A percentile compares a stretch with the other conserved stretches of the same genome.
phyloP scores from a whole-genome alignment of 2,113 vertebrate genomes.

The Mystacornis crossleyi region DNA sequence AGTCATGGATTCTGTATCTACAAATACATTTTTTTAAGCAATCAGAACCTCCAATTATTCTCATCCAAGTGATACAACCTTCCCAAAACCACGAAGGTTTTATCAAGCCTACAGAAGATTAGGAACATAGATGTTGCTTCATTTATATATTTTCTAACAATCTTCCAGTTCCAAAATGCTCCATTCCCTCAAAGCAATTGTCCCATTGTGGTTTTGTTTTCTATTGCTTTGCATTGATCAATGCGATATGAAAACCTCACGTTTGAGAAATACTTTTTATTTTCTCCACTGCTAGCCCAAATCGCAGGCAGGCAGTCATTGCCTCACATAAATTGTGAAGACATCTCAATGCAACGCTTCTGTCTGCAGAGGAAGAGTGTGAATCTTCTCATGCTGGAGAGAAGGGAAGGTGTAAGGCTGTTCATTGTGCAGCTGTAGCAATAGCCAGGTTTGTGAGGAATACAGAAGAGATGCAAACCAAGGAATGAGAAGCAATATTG shows the following conservation, averaged over 20 bases:
- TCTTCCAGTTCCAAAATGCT: not conserved
- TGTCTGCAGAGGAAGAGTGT: not conserved
- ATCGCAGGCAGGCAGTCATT: not conserved
- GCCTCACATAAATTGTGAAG: not conserved
- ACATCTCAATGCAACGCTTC: not conserved
- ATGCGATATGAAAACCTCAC: not conserved
- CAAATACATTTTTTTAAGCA: not conserved
- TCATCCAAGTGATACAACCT: not conserved
- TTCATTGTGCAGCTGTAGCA: not conserved
- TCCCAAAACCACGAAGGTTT: not conserved
- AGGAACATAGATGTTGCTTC: not conserved
- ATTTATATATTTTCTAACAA: not conserved
- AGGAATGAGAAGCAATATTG: not conserved
- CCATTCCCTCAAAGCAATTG: not conserved
- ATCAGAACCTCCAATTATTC: not conserved
- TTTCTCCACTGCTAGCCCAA: not conserved
- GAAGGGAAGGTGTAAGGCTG: not conserved
- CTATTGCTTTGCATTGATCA: not conserved
- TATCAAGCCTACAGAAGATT: not conserved
- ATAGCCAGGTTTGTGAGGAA: not conserved
- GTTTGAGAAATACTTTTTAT: not conserved
- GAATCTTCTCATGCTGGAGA: not conserved
- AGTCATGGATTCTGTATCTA: not conserved
- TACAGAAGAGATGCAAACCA: not conserved
- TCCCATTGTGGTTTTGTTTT: not conserved